phyloP scores from a whole-genome alignment of 2,888 invertebrate species.

The Drosophila multiciliata region DNA sequence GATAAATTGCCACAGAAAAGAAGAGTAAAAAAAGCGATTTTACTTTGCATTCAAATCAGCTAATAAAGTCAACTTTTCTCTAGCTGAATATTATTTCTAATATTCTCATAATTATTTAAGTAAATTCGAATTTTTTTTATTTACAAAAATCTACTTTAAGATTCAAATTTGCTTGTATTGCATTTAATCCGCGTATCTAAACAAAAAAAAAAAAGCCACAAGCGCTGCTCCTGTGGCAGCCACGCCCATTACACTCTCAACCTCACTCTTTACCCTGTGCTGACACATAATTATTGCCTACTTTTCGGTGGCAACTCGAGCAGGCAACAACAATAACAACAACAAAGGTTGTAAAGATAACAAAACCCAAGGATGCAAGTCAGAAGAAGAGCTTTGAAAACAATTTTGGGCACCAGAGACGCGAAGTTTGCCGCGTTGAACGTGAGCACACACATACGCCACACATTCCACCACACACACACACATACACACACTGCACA shows the following conservation, averaged over 20 bases:
- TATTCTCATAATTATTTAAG: neutral
- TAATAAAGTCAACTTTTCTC: neutral
- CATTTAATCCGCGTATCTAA: slow-evolving; percentile 6
- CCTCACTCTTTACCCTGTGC: slow-evolving; percentile 3
- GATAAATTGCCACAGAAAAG: neutral
- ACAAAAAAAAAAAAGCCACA: neutral
- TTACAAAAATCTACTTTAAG: neutral
- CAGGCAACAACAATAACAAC: slow-evolving; percentile 2
- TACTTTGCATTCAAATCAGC: neutral
- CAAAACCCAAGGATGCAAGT: slow-evolving; percentile 32
- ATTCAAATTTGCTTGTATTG: neutral
- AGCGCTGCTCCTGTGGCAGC: neutral
- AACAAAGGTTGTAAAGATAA: slow-evolving; percentile 6
- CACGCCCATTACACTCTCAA: slow-evolving; percentile 12
- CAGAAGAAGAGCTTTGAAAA: slow-evolving; percentile 60
- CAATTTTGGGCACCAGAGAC: slow-evolving; percentile 63
- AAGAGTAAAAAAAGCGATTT: neutral
- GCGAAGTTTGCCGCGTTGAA: slow-evolving; percentile 46
- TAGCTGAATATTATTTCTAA: too few relatives aligned
- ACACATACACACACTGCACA: slow-evolving; percentile 8
- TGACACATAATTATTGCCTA: slow-evolving; percentile 74
- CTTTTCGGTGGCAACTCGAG: slow-evolving; percentile 45
- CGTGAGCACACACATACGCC: slow-evolving; percentile 21
- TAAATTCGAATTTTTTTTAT: neutral
- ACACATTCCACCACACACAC: neutral